A percentile compares a stretch with the other conserved stretches of the same genome.
These are phyloP conservation scores for Esox lucius DNA, from an alignment of 2,797 vertebrate species.

Conservation along the genomic window DNA sequence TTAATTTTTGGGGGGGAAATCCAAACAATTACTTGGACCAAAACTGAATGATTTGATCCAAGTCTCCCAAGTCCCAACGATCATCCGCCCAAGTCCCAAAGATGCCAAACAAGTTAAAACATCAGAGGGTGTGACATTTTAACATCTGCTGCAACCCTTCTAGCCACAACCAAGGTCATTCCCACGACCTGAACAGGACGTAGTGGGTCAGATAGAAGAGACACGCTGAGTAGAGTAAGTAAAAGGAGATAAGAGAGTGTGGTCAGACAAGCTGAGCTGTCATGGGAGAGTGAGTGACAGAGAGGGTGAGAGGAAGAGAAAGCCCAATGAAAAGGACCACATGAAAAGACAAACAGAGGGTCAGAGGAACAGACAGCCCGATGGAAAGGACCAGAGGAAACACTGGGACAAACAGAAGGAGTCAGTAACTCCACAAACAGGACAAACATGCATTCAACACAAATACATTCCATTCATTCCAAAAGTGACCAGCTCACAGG, in stretches of 20 bases:
- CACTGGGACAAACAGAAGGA: slow-evolving; percentile 22
- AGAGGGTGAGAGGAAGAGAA: neutral
- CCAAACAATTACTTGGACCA: too few species aligned
- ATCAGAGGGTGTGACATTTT: slow-evolving; percentile 9
- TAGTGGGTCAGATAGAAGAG: slow-evolving; percentile 26
- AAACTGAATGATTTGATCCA: too few species aligned
- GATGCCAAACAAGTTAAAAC: neutral
- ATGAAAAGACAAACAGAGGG: neutral
- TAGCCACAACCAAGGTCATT: slow-evolving; percentile 46
- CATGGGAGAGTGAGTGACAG: neutral
- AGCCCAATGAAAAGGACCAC: neutral
- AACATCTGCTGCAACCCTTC: too few species aligned
- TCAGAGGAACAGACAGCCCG: neutral
- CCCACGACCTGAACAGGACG: slow-evolving; percentile 72
- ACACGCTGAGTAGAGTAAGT: neutral
- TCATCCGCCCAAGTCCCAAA: too few species aligned
- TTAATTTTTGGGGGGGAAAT: too few species aligned
- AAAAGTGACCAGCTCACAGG: slow-evolving; percentile 13
- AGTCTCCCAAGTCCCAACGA: too few species aligned
- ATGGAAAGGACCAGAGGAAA: slow-evolving; percentile 19
- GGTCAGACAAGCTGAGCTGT: neutral
- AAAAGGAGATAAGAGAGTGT: slow-evolving; percentile 17
- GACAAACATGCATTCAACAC: neutral
- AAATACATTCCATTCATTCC: slow-evolving; percentile 4
- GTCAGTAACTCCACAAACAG: neutral